Evolutionary conservation across 1,140 invertebrate species (phyloP), one percentile per base, ranked within the genome.

Genomic region (Oryctes rhinoceros): DNA sequence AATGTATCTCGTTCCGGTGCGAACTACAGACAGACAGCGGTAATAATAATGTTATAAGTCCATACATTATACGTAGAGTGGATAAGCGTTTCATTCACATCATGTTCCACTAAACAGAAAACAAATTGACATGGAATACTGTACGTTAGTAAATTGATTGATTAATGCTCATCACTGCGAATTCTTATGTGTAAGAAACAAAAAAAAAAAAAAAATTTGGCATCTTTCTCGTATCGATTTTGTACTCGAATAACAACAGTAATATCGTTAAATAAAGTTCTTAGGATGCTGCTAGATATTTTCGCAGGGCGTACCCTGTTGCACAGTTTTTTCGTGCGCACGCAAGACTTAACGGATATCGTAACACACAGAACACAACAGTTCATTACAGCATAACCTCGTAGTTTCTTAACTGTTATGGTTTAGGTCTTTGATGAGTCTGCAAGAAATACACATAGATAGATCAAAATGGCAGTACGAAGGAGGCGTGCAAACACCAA

Each of bases 391-490:
- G 65, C 65, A 71, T 71, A 71, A 71, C 65, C 35, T 71, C 65
- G 65, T 71, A 71, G 65, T 71, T 71, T 71, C 65, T 71, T 71
- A 71, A 71, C 24, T 71, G 65, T 71, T 71, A 71, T 71, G 65
- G 65, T 71, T 71, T 71, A 71, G 65, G 65, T 71, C 65, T 71
- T 71, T 71, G 65, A 71, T 71, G 65, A 71, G 65, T 71, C 65
- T 71, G 65, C 35, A 71, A 71, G 65, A 71, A 71, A 71, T 71
- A 71, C 11, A 71, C 13, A 71, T 30, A 71, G 65, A 71, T 71
- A 71, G 24, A 44, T 44, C 5, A 37, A 24, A 37, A 30, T 35
- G 24, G 24, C 13, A 24, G 35, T 71, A 35, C 65, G 20, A 24
- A 71, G 24, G 20, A 10, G 7, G 65, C 24, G 24, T 71, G 13